phyloP scores from a whole-genome alignment of 1,140 invertebrate genomes.

The Colletes gigas region DNA sequence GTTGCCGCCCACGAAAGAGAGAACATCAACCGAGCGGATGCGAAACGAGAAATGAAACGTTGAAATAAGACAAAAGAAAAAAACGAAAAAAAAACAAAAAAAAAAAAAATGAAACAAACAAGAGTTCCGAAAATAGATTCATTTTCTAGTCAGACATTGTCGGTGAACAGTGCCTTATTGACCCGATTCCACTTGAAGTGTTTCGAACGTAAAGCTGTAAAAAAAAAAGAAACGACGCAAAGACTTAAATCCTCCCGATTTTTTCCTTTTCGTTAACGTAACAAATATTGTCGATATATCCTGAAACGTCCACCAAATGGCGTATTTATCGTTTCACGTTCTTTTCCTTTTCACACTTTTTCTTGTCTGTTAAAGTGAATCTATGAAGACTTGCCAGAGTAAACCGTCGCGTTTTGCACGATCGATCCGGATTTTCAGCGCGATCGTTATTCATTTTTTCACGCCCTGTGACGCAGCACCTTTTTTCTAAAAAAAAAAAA shows the following conservation, averaged over 20 bases:
- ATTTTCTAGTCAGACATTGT: conserved; percentile 82
- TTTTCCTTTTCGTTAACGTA: conserved; percentile 19
- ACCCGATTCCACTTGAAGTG: conserved; percentile 72
- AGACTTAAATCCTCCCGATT: conserved; percentile 3
- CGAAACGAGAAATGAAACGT: conserved; percentile 49
- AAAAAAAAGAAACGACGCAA: conserved; percentile 4
- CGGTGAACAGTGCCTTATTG: conserved; percentile 82
- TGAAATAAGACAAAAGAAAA: conserved; percentile 17
- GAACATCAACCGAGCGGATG: conserved; percentile 37
- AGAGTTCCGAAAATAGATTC: conserved; percentile 77
- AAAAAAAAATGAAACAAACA: conserved; percentile 25
- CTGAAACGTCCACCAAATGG: conserved; percentile 26
- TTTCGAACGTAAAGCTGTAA: conserved; percentile 42
- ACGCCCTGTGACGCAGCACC: background rate
- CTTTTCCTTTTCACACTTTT: background rate
- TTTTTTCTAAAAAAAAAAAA: background rate
- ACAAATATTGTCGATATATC: background rate
- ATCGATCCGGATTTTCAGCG: background rate
- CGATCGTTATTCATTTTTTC: conserved; percentile 11
- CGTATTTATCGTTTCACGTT: conserved; percentile 36
- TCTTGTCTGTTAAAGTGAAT: conserved; percentile 33
- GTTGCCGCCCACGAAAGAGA: conserved; percentile 33
- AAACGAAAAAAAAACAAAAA: conserved; percentile 11
- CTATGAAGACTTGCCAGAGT: conserved; percentile 47
- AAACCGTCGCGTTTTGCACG: conserved; percentile 9